phyloP scores from a whole-genome alignment of 2,113 vertebrate species.

The Takifugu bimaculatus region DNA sequence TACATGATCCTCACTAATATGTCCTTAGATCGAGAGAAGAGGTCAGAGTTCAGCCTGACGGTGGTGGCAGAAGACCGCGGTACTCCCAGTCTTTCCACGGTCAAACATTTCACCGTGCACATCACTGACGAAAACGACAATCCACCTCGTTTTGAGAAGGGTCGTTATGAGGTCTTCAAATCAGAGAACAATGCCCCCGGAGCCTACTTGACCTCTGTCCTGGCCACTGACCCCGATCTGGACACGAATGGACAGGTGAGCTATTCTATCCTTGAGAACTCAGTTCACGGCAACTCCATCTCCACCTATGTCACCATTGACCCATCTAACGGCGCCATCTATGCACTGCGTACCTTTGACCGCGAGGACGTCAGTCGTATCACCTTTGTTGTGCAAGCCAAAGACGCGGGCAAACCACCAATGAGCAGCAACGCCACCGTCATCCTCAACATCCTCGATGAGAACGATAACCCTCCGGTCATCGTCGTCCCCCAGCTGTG shows the following conservation, averaged over 20 bases:
- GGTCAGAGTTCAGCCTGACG: constrained; percentile 92
- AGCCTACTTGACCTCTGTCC: constrained; percentile 86
- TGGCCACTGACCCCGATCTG: constrained; percentile 89
- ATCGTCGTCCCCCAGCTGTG: constrained; percentile 83
- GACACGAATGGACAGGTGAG: constrained; percentile 91
- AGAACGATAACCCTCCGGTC: constrained; percentile 90
- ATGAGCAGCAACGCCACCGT: constrained; percentile 85
- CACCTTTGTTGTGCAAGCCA: constrained; percentile 87
- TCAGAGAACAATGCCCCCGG: constrained; percentile 93
- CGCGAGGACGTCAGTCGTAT: constrained; percentile 91
- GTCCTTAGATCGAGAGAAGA: constrained; percentile 89
- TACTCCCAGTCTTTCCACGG: constrained; percentile 86
- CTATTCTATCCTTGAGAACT: constrained; percentile 89
- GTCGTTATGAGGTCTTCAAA: constrained; percentile 88
- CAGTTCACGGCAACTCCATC: constrained; percentile 83
- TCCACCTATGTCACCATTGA: constrained; percentile 94
- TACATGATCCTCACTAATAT: constrained; percentile 94
- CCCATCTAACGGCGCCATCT: constrained; percentile 90
- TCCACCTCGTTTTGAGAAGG: constrained; percentile 89
- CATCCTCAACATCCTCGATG: constrained; percentile 87
- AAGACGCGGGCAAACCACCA: constrained; percentile 84
- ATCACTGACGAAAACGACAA: constrained; percentile 96
- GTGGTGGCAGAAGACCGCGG: constrained; percentile 93
- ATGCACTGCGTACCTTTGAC: constrained; percentile 91
- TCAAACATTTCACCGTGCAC: constrained; percentile 93